These are phyloP conservation scores for Oedothorax gibbosus DNA, from an alignment of 1,140 invertebrate species.

Conservation along the genomic window DNA sequence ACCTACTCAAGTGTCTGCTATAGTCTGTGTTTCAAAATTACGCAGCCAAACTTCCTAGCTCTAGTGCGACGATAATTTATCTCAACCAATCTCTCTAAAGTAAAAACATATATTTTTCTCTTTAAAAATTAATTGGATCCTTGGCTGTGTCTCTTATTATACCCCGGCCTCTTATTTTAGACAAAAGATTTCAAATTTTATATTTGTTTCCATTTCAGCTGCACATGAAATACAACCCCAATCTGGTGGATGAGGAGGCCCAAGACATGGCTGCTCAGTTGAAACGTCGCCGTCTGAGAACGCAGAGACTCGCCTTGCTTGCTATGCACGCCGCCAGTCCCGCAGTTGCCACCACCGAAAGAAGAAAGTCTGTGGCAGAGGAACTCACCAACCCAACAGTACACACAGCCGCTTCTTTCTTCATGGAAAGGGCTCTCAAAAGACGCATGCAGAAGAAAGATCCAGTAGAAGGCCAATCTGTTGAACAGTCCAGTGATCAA, in stretches of 20 bases:
- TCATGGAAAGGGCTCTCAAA: constrained; percentile 46
- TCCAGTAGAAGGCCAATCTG: neutral
- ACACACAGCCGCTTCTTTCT: constrained; percentile 27
- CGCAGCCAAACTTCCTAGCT: too few species aligned
- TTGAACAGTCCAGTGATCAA: too few species aligned
- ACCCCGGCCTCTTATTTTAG: too few species aligned
- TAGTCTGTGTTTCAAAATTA: too few species aligned
- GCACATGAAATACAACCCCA: constrained; percentile 68
- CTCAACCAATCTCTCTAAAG: too few species aligned
- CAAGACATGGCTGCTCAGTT: constrained; percentile 67
- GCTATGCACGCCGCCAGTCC: constrained; percentile 54
- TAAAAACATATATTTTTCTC: too few species aligned
- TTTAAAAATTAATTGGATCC: too few species aligned
- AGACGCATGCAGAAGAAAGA: neutral
- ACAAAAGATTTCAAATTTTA: neutral
- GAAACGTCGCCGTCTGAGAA: constrained; percentile 64
- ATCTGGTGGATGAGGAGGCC: constrained; percentile 69
- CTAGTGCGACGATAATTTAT: too few species aligned
- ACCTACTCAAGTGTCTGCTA: too few species aligned
- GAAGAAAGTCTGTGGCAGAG: neutral
- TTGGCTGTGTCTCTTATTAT: too few species aligned
- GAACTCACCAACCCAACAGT: constrained; percentile 30
- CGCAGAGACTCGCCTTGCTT: constrained; percentile 65
- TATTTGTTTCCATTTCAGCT: constrained; percentile 63
- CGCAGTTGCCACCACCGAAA: neutral